phyloP scores from a whole-genome alignment of 1,140 invertebrate species.

The Rhyzopertha dominica region DNA sequence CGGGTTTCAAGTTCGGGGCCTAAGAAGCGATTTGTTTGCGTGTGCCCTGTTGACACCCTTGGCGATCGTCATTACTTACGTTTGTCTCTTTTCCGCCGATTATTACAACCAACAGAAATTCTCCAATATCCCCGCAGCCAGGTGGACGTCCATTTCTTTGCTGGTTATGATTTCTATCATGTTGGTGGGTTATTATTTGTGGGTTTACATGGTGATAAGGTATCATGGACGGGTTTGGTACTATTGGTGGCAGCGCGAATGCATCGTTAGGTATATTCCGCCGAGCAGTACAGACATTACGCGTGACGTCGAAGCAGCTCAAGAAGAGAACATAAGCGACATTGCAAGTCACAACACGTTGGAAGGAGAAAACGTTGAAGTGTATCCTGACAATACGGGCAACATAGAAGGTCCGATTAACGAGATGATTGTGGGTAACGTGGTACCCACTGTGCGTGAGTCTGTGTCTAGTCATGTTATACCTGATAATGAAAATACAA shows the following conservation, averaged over 20 bases:
- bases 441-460: no score
- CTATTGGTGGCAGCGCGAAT: slow-evolving; percentile 52
- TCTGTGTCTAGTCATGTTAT: background rate
- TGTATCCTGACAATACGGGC: no score
- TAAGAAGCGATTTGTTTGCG: slow-evolving; percentile 46
- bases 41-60: slow-evolving; percentile 48
- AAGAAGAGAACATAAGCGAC: no score
- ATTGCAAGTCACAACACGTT: no score
- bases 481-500: background rate
- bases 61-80: slow-evolving; percentile 48
- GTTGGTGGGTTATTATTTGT: slow-evolving; percentile 49
- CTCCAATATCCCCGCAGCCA: slow-evolving; percentile 45
- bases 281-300: no score
- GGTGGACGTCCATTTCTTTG: slow-evolving; percentile 48
- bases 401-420: no score
- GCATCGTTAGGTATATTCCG: slow-evolving; percentile 44
- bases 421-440: no score
- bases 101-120: slow-evolving; percentile 49
- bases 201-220: slow-evolving; percentile 48
- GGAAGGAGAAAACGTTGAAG: no score
- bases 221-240: slow-evolving; percentile 51
- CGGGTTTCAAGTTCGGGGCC: slow-evolving; percentile 24
- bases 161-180: slow-evolving; percentile 48
- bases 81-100: slow-evolving; percentile 49
- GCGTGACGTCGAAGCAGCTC: no score